These are phyloP conservation scores for Bostrychus sinensis DNA, from an alignment of 2,113 vertebrate species.

Conservation along the genomic window DNA sequence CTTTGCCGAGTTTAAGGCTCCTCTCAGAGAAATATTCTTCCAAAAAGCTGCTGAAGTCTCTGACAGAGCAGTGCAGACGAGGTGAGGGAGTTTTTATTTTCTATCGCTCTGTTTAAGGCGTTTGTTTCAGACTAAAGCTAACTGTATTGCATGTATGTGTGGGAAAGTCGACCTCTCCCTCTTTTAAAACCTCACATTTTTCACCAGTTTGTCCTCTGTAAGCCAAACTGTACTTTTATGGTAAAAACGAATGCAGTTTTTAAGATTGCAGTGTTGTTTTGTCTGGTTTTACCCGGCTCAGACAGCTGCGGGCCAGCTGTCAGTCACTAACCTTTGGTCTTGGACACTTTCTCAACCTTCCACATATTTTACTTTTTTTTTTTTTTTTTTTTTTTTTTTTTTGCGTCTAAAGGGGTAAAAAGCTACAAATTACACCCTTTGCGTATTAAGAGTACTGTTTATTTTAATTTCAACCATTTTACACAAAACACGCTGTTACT, in stretches of 20 bases:
- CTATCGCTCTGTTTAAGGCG: neutral
- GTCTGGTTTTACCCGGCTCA: neutral
- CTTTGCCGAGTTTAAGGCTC: slow-evolving; percentile 30
- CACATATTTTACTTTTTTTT: neutral
- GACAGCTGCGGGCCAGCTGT: neutral
- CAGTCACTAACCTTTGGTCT: slow-evolving; percentile 15
- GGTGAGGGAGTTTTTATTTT: slow-evolving; percentile 61
- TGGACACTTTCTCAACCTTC: neutral
- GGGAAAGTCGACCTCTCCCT: neutral
- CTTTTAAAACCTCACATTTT: neutral
- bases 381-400: neutral
- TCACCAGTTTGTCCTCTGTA: neutral
- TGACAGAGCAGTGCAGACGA: slow-evolving; percentile 51
- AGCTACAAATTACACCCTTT: neutral
- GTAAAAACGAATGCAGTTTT: neutral
- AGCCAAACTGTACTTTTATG: neutral
- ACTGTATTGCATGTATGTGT: neutral
- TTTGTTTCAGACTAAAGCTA: neutral
- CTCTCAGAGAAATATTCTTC: slow-evolving; percentile 16
- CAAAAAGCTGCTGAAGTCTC: slow-evolving; percentile 14
- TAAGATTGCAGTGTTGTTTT: neutral
- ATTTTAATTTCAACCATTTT: neutral
- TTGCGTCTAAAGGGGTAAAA: neutral
- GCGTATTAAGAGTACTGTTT: neutral
- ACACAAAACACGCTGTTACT: neutral